Evolutionary conservation across 1,140 invertebrate species (phyloP), one percentile per base, ranked within the genome.

Genomic region (Sycophaga agraensis): DNA sequence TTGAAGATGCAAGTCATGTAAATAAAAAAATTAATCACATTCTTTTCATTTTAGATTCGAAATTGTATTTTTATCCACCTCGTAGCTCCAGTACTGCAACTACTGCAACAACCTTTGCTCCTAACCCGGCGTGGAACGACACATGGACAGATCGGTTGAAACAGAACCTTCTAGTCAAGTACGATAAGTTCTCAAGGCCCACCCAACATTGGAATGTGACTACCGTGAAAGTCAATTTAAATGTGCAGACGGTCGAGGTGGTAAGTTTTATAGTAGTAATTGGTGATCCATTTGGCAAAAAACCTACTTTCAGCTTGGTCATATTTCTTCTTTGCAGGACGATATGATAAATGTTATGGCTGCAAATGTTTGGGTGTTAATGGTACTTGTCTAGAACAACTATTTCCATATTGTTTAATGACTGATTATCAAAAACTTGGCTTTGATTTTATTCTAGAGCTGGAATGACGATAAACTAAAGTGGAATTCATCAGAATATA

Each of bases 381-480:
- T 64, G 62, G 61, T 63, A 63, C 4, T 31, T 31, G 28, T 31
- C 11, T n/a, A n/a, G n/a, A n/a, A n/a, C n/a, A n/a, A n/a, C n/a
- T n/a, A n/a, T n/a, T n/a, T n/a, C n/a, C n/a, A n/a, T n/a, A n/a
- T n/a, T n/a, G n/a, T n/a, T n/a, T n/a, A n/a, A n/a, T n/a, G n/a
- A n/a, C n/a, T n/a, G n/a, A n/a, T n/a, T n/a, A n/a, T n/a, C n/a
- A n/a, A n/a, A n/a, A n/a, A n/a, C n/a, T n/a, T n/a, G n/a, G n/a
- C n/a, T n/a, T n/a, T n/a, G n/a, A n/a, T n/a, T n/a, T n/a, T n/a
- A n/a, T n/a, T n/a, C n/a, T n/a, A n/a, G n/a, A n/a, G n/a, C n/a
- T 89, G 88, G 88, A 81, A 68, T 21, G 88, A 89, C 68, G 84
- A 87, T 46, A 85, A 86, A 59, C 74, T 88, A 2, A 82, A 79